Conservation (phyloP, 2,113 vertebrate species). For the Pelobates fuscus region DNA sequence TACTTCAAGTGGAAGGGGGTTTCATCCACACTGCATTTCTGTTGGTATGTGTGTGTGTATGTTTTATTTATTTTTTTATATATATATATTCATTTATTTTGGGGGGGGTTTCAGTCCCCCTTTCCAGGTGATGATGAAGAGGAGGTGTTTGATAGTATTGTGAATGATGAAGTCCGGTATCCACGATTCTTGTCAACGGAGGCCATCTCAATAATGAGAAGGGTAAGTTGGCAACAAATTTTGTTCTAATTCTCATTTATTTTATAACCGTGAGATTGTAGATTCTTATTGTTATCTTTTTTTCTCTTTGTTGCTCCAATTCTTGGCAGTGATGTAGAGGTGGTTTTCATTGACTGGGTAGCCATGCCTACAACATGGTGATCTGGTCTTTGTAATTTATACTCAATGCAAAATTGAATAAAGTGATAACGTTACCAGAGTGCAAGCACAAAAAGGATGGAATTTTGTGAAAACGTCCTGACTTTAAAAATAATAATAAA, state of each 20-base stretch:
- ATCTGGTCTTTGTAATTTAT: too few relatives aligned
- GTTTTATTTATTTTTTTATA: too few relatives aligned
- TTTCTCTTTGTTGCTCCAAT: neutral
- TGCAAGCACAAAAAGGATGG: too few relatives aligned
- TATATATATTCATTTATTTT: too few relatives aligned
- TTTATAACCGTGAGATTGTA: neutral
- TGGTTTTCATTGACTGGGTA: too few relatives aligned
- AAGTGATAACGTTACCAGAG: too few relatives aligned
- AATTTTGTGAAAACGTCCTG: neutral
- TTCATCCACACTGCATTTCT: too few relatives aligned
- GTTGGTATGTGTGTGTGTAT: too few relatives aligned
- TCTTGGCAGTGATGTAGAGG: too few relatives aligned
- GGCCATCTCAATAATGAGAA: conserved; percentile 97
- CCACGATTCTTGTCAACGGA: conserved; percentile 95
- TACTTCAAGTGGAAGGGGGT: too few relatives aligned
- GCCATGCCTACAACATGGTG: too few relatives aligned
- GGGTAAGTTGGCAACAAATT: conserved; percentile 71
- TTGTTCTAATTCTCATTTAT: neutral
- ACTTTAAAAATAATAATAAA: neutral
- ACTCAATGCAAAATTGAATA: too few relatives aligned
- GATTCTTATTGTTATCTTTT: neutral
- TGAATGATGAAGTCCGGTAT: conserved; percentile 98
- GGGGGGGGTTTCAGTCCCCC: conserved; percentile 88
- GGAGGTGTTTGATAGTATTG: conserved; percentile 98
- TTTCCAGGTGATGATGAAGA: conserved; percentile 98